Evolutionary conservation across 1,140 invertebrate genomes (phyloP).

Genomic region (Anastatus disparis): DNA sequence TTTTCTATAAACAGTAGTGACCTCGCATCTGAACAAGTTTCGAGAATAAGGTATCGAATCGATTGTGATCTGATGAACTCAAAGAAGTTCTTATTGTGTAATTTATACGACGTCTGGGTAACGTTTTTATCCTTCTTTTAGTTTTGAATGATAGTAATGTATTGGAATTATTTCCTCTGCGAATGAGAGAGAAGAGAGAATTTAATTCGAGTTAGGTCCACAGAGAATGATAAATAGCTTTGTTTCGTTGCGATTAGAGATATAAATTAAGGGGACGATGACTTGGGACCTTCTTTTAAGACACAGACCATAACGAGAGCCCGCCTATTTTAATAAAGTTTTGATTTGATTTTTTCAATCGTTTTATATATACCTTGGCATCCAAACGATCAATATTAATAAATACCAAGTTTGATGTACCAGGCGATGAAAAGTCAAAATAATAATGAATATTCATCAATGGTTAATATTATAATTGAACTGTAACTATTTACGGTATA

Average conservation of each 20-base stretch:
- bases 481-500: too few relatives aligned
- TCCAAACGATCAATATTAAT: background rate
- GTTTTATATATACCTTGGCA: too few relatives aligned
- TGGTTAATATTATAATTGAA: background rate
- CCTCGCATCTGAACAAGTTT: background rate
- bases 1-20: too few relatives aligned
- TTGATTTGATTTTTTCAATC: too few relatives aligned
- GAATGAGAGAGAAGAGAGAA: background rate
- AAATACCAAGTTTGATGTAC: background rate
- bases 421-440: background rate
- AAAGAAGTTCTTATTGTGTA: slow-evolving; percentile 6
- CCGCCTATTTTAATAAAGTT: slow-evolving; percentile 11
- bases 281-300: slow-evolving; percentile 10
- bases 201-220: slow-evolving; percentile 20
- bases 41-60: slow-evolving; percentile 1
- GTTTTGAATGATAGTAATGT: background rate
- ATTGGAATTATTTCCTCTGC: background rate
- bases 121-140: background rate
- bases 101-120: slow-evolving; percentile 12
- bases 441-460: background rate
- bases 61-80: background rate
- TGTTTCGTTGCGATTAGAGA: slow-evolving; percentile 27
- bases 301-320: background rate
- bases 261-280: slow-evolving; percentile 23
- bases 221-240: slow-evolving; percentile 23